Evolutionary conservation across 2,797 vertebrate genomes (phyloP).

Genomic region (Epinephelus malabaricus): DNA sequence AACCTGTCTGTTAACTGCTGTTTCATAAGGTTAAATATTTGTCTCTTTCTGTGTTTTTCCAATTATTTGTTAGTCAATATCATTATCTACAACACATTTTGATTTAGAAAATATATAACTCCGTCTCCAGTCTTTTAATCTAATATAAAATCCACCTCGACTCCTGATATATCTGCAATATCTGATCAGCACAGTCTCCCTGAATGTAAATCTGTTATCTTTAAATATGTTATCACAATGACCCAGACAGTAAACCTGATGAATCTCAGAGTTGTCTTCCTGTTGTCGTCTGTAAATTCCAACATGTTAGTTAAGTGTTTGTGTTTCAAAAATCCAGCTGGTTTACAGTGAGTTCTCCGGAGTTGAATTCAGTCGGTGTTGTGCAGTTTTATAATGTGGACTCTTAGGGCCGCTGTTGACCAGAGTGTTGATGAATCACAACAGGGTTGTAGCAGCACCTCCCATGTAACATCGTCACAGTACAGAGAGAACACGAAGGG

Average conservation of each 20-base stretch:
- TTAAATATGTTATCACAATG: no score
- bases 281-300: background rate
- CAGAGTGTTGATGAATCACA: conserved; percentile 15
- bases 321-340: background rate
- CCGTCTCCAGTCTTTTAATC: no score
- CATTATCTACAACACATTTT: no score
- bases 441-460: conserved; percentile 24
- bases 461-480: conserved; percentile 21
- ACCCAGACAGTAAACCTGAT: no score
- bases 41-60: no score
- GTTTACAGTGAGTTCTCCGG: background rate
- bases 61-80: no score
- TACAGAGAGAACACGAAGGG: conserved; percentile 21
- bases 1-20: no score
- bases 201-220: background rate
- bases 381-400: conserved; percentile 16
- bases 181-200: no score
- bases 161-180: background rate
- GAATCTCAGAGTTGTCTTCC: no score
- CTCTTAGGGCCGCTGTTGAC: conserved; percentile 59
- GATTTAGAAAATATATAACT: no score
- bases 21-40: no score
- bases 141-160: rapidly evolving
- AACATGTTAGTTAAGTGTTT: background rate
- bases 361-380: background rate